Conservation (phyloP, 1,140 invertebrate species). For the Cryptotermes secundus region DNA sequence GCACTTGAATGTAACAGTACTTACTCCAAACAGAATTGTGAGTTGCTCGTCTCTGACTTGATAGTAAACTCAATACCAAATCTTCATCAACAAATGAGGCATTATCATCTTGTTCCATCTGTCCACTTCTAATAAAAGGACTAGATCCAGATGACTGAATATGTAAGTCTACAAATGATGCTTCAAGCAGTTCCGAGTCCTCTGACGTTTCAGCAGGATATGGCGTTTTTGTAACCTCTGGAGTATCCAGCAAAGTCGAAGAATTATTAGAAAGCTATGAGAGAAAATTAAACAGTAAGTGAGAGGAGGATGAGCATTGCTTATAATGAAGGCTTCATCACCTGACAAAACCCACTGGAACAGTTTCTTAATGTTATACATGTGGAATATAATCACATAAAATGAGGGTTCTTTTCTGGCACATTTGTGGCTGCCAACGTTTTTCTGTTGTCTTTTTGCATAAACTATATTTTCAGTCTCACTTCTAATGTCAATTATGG, state of each 20-base stretch:
- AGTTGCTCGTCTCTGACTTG: not conserved
- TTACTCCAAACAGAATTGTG: not conserved
- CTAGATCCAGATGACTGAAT: not conserved
- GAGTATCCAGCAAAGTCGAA: not conserved
- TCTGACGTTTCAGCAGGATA: conserved; percentile 27
- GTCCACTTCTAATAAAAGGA: not conserved
- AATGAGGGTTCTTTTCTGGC: no score
- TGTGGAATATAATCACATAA: no score
- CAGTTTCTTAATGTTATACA: no score
- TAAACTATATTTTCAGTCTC: no score
- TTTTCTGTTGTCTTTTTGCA: no score
- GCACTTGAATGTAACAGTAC: not conserved
- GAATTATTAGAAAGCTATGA: not conserved
- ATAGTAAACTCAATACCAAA: not conserved
- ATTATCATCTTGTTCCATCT: not conserved
- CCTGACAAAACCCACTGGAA: no score
- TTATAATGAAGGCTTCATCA: no score
- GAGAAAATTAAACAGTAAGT: not conserved
- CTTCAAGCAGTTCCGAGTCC: not conserved
- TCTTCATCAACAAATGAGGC: not conserved
- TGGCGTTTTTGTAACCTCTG: not conserved
- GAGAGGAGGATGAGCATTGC: not conserved
- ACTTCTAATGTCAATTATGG: no score
- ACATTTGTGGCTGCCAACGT: no score
- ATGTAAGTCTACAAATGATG: conserved; percentile 8